phyloP scores from a whole-genome alignment of 2,888 invertebrate genomes.

The Cryptophagus acutangulus region DNA sequence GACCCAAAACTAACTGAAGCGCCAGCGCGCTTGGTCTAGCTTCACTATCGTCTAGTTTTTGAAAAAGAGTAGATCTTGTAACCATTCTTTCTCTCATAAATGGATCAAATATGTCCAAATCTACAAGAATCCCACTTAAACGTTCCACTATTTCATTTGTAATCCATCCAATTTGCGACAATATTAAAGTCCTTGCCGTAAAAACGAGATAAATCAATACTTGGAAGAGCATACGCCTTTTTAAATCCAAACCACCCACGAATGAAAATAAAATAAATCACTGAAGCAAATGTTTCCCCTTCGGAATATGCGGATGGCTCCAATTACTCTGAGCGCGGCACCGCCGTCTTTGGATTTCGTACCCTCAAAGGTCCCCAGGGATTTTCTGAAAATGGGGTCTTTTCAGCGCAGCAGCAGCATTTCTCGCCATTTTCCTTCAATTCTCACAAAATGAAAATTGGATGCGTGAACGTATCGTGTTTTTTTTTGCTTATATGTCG shows the following conservation, averaged over 20 bases:
- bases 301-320: slow-evolving; percentile 31
- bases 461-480: slow-evolving; percentile 3
- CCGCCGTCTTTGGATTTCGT: slow-evolving; percentile 22
- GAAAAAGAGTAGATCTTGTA: too few species aligned
- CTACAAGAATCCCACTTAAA: too few species aligned
- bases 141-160: not conserved
- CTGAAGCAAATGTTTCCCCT: slow-evolving; percentile 29
- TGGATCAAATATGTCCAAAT: too few species aligned
- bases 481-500: slow-evolving; percentile 32
- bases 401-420: not conserved
- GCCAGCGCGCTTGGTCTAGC: too few species aligned
- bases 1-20: too few species aligned
- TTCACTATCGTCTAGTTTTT: too few species aligned
- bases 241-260: slow-evolving; percentile 39
- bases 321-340: slow-evolving; percentile 26
- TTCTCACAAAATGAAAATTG: slow-evolving; percentile 12
- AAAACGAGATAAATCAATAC: slow-evolving; percentile 31
- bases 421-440: too few species aligned
- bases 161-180: slow-evolving; percentile 1
- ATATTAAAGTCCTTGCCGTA: not conserved
- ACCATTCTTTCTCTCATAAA: too few species aligned
- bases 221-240: slow-evolving; percentile 35
- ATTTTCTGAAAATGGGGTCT: not conserved
- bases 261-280: slow-evolving; percentile 41
- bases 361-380: too few species aligned